phyloP scores from a whole-genome alignment of 2,113 vertebrate genomes.

The Prunella himalayana region DNA sequence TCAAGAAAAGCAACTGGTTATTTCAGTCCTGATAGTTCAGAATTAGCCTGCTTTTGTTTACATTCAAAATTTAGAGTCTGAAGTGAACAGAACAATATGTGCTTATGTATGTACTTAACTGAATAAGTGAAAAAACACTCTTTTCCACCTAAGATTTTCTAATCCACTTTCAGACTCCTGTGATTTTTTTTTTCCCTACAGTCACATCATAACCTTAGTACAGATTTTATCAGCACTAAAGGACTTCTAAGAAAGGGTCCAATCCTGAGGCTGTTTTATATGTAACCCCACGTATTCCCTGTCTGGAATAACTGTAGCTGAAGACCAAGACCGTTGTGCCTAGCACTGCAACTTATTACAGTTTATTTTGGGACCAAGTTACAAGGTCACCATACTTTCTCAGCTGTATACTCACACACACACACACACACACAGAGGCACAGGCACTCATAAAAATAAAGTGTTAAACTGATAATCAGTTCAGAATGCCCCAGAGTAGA shows the following conservation, averaged over 20 bases:
- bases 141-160: not conserved
- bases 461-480: not conserved
- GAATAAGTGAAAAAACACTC: not conserved
- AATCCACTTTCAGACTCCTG: not conserved
- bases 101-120: not conserved
- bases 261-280: not conserved
- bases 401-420: not conserved
- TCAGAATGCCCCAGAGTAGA: not conserved
- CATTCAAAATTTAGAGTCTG: not conserved
- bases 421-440: rapidly evolving
- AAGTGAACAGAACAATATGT: not conserved
- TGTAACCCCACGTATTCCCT: not conserved
- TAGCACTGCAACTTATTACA: not conserved
- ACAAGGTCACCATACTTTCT: not conserved
- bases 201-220: not conserved
- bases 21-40: not conserved
- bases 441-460: not conserved
- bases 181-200: not conserved
- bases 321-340: not conserved
- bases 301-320: not conserved
- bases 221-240: not conserved
- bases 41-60: not conserved
- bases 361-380: constrained; percentile 15
- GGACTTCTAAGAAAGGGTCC: not conserved
- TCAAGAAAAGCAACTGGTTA: not conserved